Conservation (phyloP, 2,113 vertebrate species). For the Myrmecobius fasciatus region DNA sequence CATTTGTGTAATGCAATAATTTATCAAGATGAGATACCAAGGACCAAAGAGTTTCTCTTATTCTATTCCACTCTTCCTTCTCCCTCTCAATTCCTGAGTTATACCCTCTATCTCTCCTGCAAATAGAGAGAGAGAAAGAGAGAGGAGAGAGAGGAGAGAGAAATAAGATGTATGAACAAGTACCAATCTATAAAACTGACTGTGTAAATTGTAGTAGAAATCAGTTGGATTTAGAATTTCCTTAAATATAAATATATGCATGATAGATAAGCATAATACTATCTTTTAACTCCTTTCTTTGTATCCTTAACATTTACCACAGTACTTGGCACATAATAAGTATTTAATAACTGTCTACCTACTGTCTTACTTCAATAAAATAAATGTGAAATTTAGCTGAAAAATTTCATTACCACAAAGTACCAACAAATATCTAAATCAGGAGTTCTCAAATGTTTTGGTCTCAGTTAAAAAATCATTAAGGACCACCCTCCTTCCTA, state of each 20-base stretch:
- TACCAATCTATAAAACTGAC: constrained; percentile 62
- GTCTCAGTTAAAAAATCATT: neutral
- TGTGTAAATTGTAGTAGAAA: constrained; percentile 25
- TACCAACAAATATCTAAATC: constrained; percentile 44
- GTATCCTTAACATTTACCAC: neutral
- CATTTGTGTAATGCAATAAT: constrained; percentile 43
- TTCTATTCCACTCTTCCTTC: neutral
- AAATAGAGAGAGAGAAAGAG: neutral
- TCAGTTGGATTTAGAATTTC: constrained; percentile 61
- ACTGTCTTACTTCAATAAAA: constrained; percentile 42
- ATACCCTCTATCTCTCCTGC: constrained; percentile 27
- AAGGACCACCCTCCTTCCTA: neutral
- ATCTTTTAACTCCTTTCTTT: neutral
- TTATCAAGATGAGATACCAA: neutral
- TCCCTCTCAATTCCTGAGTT: constrained; percentile 24
- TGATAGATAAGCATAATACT: constrained; percentile 59
- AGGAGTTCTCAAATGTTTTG: neutral
- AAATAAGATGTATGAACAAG: constrained; percentile 44
- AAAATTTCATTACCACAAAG: constrained; percentile 72
- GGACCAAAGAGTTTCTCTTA: neutral
- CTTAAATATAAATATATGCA: constrained; percentile 58
- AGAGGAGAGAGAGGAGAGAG: neutral
- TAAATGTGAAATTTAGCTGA: constrained; percentile 69
- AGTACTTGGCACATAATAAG: neutral
- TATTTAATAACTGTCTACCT: neutral